Evolutionary conservation across 2,113 vertebrate species (phyloP).

Genomic region (Tetrao urogallus): DNA sequence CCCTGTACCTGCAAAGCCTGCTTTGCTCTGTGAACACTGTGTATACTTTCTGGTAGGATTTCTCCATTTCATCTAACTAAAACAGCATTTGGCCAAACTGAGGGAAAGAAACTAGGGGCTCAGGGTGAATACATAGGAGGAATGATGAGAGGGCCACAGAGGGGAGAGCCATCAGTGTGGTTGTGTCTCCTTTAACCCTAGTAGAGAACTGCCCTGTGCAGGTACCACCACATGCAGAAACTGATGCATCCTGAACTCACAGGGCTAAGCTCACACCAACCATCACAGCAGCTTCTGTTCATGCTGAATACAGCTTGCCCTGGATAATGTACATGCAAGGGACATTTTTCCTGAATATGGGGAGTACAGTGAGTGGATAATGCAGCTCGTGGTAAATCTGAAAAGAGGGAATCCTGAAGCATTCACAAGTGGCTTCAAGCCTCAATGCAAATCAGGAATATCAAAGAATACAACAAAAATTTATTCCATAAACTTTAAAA

Average conservation of each 20-base stretch:
- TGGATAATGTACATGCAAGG: not conserved
- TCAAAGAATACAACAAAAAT: not conserved
- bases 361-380: not conserved
- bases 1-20: not conserved
- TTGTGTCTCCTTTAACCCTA: not conserved
- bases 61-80: not conserved
- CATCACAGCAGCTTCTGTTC: not conserved
- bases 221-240: no score
- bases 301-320: no score
- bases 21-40: not conserved
- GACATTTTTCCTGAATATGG: not conserved
- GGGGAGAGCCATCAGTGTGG: no score
- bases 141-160: not conserved
- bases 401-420: not conserved
- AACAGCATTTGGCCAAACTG: not conserved
- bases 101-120: not conserved
- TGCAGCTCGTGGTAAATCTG: not conserved
- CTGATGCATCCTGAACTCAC: no score
- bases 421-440: not conserved
- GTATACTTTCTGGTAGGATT: not conserved
- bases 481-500: not conserved
- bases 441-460: not conserved
- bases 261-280: not conserved
- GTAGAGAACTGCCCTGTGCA: not conserved
- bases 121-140: not conserved